These are phyloP conservation scores for Xyrichtys novacula DNA, from an alignment of 2,797 vertebrate genomes.

Conservation along the genomic window DNA sequence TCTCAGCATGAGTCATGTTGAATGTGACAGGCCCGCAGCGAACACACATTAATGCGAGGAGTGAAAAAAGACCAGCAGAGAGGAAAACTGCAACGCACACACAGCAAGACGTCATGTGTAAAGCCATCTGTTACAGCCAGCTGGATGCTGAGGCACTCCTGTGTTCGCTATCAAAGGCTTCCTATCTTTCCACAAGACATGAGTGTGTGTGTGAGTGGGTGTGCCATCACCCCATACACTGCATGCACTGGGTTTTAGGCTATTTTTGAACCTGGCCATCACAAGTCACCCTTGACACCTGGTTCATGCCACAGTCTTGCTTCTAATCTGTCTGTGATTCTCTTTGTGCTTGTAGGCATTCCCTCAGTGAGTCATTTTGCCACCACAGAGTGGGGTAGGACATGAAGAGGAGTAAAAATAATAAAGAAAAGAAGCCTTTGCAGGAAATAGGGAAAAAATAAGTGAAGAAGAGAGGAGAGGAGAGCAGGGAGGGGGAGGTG, in stretches of 20 bases:
- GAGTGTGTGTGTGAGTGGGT: slow-evolving; percentile 15
- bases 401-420: slow-evolving; percentile 8
- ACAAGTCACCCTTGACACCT: slow-evolving; percentile 54
- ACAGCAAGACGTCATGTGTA: slow-evolving; percentile 45
- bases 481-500: background rate
- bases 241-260: slow-evolving; percentile 17
- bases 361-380: slow-evolving; percentile 39
- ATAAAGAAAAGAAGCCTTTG: background rate
- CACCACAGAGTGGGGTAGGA: slow-evolving; percentile 10
- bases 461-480: background rate
- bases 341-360: slow-evolving; percentile 40
- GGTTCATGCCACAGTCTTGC: slow-evolving; percentile 21
- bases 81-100: slow-evolving; percentile 45
- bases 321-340: slow-evolving; percentile 33
- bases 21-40: slow-evolving; percentile 53
- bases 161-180: slow-evolving; percentile 50
- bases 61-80: slow-evolving; percentile 30
- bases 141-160: slow-evolving; percentile 36
- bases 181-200: slow-evolving; percentile 23
- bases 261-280: slow-evolving; percentile 52
- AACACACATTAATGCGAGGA: slow-evolving; percentile 27
- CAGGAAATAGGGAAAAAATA: slow-evolving; percentile 6
- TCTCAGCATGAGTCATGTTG: slow-evolving; percentile 53
- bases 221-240: background rate
- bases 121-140: slow-evolving; percentile 69